Base-by-base conservation (phyloP, 1,140 invertebrate species). In the Drosophila eugracilis region DNA sequence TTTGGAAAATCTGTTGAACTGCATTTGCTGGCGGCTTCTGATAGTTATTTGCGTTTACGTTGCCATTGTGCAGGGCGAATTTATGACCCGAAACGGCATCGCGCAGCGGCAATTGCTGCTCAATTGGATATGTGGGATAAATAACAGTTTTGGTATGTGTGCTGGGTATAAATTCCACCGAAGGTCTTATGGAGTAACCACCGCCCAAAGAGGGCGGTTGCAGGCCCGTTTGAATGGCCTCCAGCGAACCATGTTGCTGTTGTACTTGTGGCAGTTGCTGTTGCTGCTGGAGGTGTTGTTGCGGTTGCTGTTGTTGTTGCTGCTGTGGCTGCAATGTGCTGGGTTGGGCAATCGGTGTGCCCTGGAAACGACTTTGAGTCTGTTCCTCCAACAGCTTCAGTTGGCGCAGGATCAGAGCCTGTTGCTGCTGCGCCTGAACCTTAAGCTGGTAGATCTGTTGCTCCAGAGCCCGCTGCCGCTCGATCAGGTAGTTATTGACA, bases 391-490 rank as follows among this genome's bases (percentile, higher is more conserved):
- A 79, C 57, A 95, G 93, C 77, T 94, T 93, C 70, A 94, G 93
- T 65, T 94, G 90, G 9, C 95, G 91, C 53, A 95, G 92, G 69
- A 95, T 94, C 36, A 95, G 94, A 74, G 95, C 95, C 77, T 95
- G 94, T 52, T 93, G 93, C 78, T 96, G 95, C 77, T 95, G 95
- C 15, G 94, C 92, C 80, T 95, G 95, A 9, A 91, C 47, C 67
- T 91, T 91, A 17, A 96, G 85, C 41, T 94, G 92, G 5, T 91
- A 93, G 17, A 96, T 91, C 79, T 96, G 95, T 67, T 95, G 94
- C 78, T 96, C 95, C 21, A 96, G 80, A 17, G 94, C 88, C 37
- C 93, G 92, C 79, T 96, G 95, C 63, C 95, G 95, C 75, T 95
- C 86, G 22, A 91, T 80, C 63, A 93, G 91, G 47, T 92, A 89